A percentile compares a stretch with the other conserved stretches of the same genome.
These are phyloP conservation scores for Cheilosia vulpina DNA, from an alignment of 2,888 invertebrate genomes.

Conservation along the genomic window DNA sequence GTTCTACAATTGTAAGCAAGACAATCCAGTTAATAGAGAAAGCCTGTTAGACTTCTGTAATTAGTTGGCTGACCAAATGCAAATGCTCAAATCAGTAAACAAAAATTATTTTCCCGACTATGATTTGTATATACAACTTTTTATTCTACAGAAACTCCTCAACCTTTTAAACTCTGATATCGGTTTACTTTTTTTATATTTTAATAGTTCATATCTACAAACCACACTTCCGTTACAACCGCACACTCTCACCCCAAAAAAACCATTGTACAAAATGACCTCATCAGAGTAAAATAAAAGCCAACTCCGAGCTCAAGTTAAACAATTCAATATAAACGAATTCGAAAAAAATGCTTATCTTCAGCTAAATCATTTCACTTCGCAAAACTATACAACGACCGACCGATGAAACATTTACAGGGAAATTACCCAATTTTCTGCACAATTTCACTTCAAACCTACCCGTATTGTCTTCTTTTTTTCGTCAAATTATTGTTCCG, in stretches of 20 bases:
- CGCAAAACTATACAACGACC: slow-evolving; percentile 17
- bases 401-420: slow-evolving; percentile 12
- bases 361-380: slow-evolving; percentile 36
- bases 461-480: background rate
- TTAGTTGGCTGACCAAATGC: too few species aligned
- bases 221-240: background rate
- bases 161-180: too few species aligned
- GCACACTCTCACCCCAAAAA: background rate
- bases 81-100: too few species aligned
- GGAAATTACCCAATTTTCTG: slow-evolving; percentile 62
- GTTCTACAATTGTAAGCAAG: too few species aligned
- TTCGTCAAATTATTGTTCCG: slow-evolving; percentile 37
- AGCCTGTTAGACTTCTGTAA: too few species aligned
- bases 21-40: too few species aligned
- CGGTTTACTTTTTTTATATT: too few species aligned
- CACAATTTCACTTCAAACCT: slow-evolving; percentile 49
- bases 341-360: slow-evolving; percentile 35
- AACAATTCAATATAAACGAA: slow-evolving; percentile 32
- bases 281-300: background rate
- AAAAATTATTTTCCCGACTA: too few species aligned
- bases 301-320: slow-evolving; percentile 12
- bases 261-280: background rate
- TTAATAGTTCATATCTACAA: background rate
- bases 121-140: too few species aligned
- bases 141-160: too few species aligned